Evolutionary conservation across 2,113 vertebrate genomes (phyloP).

Genomic region (Mobula hypostoma): DNA sequence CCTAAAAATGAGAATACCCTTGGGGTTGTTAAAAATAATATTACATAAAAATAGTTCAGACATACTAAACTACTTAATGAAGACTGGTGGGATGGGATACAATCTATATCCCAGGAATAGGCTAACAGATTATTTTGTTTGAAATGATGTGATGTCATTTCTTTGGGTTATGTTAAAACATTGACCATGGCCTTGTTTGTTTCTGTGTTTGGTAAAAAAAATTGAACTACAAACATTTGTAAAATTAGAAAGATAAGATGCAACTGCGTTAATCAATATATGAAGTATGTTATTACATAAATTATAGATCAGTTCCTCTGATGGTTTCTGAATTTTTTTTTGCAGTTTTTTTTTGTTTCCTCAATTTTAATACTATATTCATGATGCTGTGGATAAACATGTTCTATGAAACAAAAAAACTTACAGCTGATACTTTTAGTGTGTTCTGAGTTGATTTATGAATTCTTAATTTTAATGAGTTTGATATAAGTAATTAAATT

Average conservation of each 20-base stretch:
- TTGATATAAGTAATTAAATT: neutral
- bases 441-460: neutral
- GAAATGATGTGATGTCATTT: neutral
- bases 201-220: neutral
- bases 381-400: neutral
- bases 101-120: neutral
- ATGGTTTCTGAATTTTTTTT: neutral
- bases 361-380: neutral
- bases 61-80: neutral
- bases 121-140: neutral
- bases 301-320: neutral
- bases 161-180: neutral
- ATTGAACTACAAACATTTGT: neutral
- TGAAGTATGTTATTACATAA: neutral
- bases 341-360: neutral
- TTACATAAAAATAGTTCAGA: neutral
- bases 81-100: neutral
- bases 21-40: neutral
- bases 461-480: neutral
- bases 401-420: neutral
- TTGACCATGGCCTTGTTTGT: neutral
- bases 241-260: neutral
- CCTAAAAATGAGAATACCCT: neutral
- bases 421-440: neutral
- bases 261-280: neutral